Evolutionary conservation across 2,888 invertebrate species (phyloP), one percentile per base, ranked within the genome.

Genomic region (Phengaris arion): DNA sequence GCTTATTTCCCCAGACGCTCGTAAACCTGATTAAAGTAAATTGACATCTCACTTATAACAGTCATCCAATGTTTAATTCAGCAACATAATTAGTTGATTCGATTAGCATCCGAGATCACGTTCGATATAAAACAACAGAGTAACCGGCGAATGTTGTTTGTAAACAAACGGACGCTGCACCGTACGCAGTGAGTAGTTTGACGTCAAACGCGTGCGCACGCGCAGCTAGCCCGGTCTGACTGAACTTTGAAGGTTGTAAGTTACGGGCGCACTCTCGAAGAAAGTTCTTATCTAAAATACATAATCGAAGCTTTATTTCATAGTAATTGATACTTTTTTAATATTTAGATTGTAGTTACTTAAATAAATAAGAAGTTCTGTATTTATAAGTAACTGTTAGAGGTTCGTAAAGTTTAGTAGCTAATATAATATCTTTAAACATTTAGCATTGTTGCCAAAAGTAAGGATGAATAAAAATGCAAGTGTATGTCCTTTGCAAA

Each of bases 191-290:
- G 82, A 81, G 81, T 79, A 78, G 35, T 80, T 80, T 48, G 80
- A 79, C 80, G 79, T 79, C 77, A 81, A 79, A 91, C 86, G 85
- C 93, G 93, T 93, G 93, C 93, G 93, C 89, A 80, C 92, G 92
- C 92, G 92, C 89, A 79, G 86, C 85, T 85, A 76, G 84, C 90
- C 85, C 86, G 85, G 88, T 85, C 86, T 89, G 85, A 93, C 93
- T 93, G 91, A 89, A 90, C 89, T 87, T 88, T 93, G 91, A 89
- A 91, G 89, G 87, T 89, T 91, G 89, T 87, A 45, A 64, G 64
- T 64, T 64, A 64, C 88, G 88, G 83, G 85, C 87, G 85, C 87
- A 88, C 84, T 88, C 86, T 90, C 89, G 87, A 85, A 83, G 81
- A 48, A 59, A 70, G 75, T 80, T 84, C 13, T 72, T 72, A 72